Base-by-base conservation (phyloP, 2,113 vertebrate genomes). In the Todiramphus chloris region DNA sequence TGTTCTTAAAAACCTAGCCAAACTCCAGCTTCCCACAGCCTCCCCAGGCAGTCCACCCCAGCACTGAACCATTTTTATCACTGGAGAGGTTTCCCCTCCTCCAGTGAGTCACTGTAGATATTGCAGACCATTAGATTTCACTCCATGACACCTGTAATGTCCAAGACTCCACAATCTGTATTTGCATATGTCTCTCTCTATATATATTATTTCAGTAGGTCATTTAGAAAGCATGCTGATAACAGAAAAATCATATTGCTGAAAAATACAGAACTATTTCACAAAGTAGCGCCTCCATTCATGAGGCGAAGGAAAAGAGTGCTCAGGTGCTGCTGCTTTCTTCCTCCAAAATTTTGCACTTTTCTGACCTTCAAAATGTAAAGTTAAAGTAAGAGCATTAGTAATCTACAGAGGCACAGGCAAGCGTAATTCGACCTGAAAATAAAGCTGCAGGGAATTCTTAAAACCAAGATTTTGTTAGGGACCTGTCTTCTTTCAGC, bases 121-220 rank as follows among this genome's bases (percentile, higher is more conserved):
- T 0, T 14, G n/a, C 16, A 80, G 37, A 86, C 41, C 37, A 39
- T 53, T 37, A 37, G 10, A 72, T 72, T 89, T 89, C 56, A 75
- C 19, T 16, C 63, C 88, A 8, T 31, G 59, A 46, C 20, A 23
- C 37, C 50, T 4, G 1, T 25, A 58, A 74, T 0, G 1, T 15
- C 68, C 76, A 55, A 5, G 2, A 16, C 30, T 53, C 16, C 50
- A 33, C 11, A 74, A 31, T 28, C 48, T 50, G 13, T 44, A 11
- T 37, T 39, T 76, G 23, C 12, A 3, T 19, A 13, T 1, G 3
- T 44, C 7, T 77, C 2, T 43, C 3, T 48, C 0, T 27, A 0
- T 16, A 6, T 4, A 30, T 39, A 19, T 27, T 39, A 64, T 10
- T 35, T 67, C 13, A 50, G 44, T 5, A 33, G 13, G 17, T 43